A percentile compares a stretch with the other conserved stretches of the same genome.
Evolutionary conservation across 2,797 vertebrate species (phyloP).

Genomic region (Tenualosa thibaudeaui): DNA sequence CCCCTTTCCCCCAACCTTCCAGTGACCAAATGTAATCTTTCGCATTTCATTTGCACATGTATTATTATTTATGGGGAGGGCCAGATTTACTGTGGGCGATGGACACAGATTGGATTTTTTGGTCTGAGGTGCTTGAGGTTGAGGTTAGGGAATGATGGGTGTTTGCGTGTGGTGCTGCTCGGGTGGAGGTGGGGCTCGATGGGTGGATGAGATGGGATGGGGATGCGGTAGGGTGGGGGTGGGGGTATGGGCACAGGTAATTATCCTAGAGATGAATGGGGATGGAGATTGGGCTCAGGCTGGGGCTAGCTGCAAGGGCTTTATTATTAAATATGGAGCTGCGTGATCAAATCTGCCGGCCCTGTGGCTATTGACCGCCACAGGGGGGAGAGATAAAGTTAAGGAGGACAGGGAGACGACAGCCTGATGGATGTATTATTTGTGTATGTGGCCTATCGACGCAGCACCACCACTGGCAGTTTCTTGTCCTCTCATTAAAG

Average conservation of each 20-base stretch:
- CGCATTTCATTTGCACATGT: conserved; percentile 63
- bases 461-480: conserved; percentile 21
- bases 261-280: conserved; percentile 63
- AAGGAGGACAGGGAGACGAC: conserved; percentile 53
- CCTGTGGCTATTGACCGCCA: conserved; percentile 57
- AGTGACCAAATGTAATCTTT: conserved; percentile 64
- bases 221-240: conserved; percentile 42
- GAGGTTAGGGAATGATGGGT: conserved; percentile 15
- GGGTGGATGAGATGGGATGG: not conserved
- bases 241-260: conserved; percentile 54
- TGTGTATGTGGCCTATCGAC: conserved; percentile 54
- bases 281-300: conserved; percentile 52
- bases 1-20: conserved; percentile 31
- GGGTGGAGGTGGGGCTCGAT: not conserved
- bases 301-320: conserved; percentile 50
- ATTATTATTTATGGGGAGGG: conserved; percentile 64
- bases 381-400: conserved; percentile 53
- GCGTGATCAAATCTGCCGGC: conserved; percentile 58
- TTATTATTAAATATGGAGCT: conserved; percentile 67
- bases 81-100: conserved; percentile 58
- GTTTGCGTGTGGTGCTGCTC: not conserved
- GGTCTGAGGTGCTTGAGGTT: conserved; percentile 45
- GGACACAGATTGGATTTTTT: conserved; percentile 62
- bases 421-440: conserved; percentile 62
- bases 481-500: conserved; percentile 37